A percentile compares a stretch with the other conserved stretches of the same genome.
Evolutionary conservation across 2,113 vertebrate genomes (phyloP).

Genomic region (Psittacara wagleri): DNA sequence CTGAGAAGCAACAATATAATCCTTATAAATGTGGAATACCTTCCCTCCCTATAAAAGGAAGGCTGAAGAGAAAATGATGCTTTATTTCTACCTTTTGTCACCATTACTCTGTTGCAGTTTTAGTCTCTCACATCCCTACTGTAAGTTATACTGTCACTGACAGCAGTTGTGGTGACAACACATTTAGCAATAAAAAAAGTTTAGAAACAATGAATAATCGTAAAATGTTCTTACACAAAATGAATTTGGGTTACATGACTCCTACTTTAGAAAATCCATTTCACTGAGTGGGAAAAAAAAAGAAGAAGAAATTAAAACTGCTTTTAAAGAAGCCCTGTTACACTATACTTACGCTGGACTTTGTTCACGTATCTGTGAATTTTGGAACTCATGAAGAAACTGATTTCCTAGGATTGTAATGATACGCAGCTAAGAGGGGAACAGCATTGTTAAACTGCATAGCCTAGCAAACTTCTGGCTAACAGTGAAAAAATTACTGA

Average conservation of each 20-base stretch:
- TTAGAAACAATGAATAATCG: neutral
- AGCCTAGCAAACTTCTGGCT: neutral
- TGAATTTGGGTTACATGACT: neutral
- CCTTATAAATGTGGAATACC: neutral
- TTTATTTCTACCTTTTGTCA: conserved; percentile 14
- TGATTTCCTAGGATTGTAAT: neutral
- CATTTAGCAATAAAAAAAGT: neutral
- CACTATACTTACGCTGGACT: neutral
- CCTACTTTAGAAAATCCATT: neutral
- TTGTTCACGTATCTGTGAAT: neutral
- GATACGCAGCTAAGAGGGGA: neutral
- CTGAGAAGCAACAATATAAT: conserved; percentile 24
- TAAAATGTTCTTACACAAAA: neutral
- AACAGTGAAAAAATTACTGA: neutral
- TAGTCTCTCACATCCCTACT: neutral
- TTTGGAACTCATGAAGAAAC: neutral
- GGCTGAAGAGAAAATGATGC: neutral
- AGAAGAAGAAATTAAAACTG: neutral
- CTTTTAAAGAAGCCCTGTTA: neutral
- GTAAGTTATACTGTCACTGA: neutral
- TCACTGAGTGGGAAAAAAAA: neutral
- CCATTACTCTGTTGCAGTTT: neutral
- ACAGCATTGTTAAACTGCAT: neutral
- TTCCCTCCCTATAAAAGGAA: neutral
- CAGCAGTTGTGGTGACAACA: neutral